Evolutionary conservation across 2,113 vertebrate genomes (phyloP).

Genomic region (Bos indicus): DNA sequence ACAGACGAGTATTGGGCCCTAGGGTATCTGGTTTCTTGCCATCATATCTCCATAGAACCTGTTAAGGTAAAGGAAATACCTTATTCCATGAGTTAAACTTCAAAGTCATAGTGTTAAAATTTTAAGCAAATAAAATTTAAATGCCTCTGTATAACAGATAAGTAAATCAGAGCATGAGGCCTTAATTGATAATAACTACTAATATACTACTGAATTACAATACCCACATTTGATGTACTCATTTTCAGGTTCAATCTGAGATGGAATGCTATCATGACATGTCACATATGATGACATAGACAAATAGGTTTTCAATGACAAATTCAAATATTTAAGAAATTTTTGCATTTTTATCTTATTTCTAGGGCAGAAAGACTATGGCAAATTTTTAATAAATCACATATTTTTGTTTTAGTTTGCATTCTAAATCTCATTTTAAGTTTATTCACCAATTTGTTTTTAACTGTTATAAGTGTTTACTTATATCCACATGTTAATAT

Average conservation of each 20-base stretch:
- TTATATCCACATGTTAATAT: neutral
- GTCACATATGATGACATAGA: neutral
- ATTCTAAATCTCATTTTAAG: neutral
- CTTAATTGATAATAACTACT: neutral
- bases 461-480: neutral
- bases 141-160: too few species aligned
- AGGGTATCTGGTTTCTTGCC: conserved; percentile 82
- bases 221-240: too few species aligned
- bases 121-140: neutral
- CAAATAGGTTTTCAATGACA: neutral
- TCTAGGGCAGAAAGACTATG: neutral
- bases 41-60: conserved; percentile 87
- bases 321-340: neutral
- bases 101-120: neutral
- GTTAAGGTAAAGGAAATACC: neutral
- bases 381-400: neutral
- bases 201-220: neutral
- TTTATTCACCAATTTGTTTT: neutral
- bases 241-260: neutral
- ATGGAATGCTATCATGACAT: neutral
- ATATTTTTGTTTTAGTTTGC: neutral
- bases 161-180: neutral
- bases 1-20: conserved; percentile 83
- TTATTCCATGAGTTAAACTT: neutral
- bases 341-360: neutral